Conservation (phyloP, 2,113 vertebrate species). For the Macaca nemestrina region DNA sequence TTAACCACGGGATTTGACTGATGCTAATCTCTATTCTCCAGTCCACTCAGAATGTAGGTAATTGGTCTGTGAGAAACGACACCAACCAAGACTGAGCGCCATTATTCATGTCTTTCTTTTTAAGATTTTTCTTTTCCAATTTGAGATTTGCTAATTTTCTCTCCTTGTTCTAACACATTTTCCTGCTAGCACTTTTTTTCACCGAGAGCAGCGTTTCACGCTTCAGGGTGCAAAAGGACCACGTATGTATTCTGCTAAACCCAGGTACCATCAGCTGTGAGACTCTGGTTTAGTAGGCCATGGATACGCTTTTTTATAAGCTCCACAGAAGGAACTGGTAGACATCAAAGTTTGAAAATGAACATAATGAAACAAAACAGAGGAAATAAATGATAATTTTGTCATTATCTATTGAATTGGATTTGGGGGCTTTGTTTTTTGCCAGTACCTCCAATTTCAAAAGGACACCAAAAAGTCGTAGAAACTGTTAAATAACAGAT, state of each 20-base stretch:
- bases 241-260: not conserved
- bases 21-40: not conserved
- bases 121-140: not conserved
- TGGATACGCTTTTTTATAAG: not conserved
- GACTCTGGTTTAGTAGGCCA: not conserved
- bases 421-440: not conserved
- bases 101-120: not conserved
- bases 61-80: not conserved
- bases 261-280: rapidly evolving
- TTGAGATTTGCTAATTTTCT: not conserved
- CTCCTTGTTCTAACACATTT: not conserved
- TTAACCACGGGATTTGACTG: not conserved
- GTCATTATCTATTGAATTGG: not conserved
- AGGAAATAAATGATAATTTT: not conserved
- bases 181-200: not conserved
- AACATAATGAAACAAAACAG: not conserved
- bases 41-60: too few species aligned
- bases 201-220: not conserved
- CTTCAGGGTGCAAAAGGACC: not conserved
- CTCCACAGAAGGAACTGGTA: not conserved
- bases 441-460: not conserved
- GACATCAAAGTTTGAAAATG: not conserved
- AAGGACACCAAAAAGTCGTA: not conserved
- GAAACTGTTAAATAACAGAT: not conserved
- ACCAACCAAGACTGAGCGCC: not conserved